Evolutionary conservation across 2,797 vertebrate species (phyloP), one percentile per base, ranked within the genome.

Genomic region (Bucorvus abyssinicus): DNA sequence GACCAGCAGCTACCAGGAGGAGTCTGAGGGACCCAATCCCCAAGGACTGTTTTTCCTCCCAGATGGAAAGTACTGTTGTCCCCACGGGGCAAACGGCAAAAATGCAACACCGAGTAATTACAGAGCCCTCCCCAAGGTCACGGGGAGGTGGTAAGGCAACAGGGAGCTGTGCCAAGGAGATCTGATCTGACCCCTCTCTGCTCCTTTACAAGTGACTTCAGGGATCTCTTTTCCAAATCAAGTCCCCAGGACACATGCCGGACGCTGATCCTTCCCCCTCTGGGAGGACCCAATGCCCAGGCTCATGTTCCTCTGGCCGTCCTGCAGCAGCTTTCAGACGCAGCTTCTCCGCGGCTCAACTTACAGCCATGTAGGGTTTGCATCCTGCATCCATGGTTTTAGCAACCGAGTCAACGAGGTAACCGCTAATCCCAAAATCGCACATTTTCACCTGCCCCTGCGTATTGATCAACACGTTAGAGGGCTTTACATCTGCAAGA

Each of bases 371-470:
- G 98, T 99, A 99, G 9, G 99, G 99, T 96, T 99, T 99, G 97
- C 99, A 99, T 94, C 99, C 99, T 1, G 99, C 99, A 15, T 99
- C 99, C 97, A 99, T 99, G 32, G 99, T 99, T 96, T 99, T 99
- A 49, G 99, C 99, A 89, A 99, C 99, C 0, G 99, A 99, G 97
- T 99, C 99, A 17, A 99, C 99, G 86, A 99, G 98, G 97, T 99
- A 99, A 86, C 99, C 99, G 16, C 99, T 99, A 98, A 99, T 99
- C 32, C 99, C 99, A 42, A 99, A 99, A 96, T 99, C 99, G 14
- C 99, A 99, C 99, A 99, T 99, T 98, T 99, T 99, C 97, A 99
- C 99, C 97, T 99, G 99, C 49, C 99, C 99, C 97, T 98, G 98
- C 16, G 98, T 98, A 95, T 99, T 99, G 96, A 99, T 99, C 92